Conservation (phyloP, 2,888 invertebrate genomes). For the Drosophila diplacantha region DNA sequence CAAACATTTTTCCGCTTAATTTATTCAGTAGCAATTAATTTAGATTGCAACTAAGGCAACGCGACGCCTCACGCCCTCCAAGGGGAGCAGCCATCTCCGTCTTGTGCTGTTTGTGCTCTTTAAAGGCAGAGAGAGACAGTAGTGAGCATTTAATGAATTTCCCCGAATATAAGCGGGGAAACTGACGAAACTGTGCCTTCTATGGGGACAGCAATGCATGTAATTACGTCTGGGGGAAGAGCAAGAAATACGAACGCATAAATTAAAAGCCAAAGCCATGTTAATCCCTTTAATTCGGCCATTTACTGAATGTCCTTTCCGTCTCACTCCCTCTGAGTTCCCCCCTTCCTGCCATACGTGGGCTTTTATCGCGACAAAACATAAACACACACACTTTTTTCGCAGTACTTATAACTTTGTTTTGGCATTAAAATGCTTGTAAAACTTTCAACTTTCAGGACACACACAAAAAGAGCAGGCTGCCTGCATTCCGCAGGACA, state of each 20-base stretch:
- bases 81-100: background rate
- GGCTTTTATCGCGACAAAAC: slow-evolving; percentile 64
- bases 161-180: background rate
- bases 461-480: slow-evolving; percentile 50
- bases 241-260: slow-evolving; percentile 46
- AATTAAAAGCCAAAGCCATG: slow-evolving; percentile 73
- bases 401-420: slow-evolving; percentile 69
- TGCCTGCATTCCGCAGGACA: slow-evolving; percentile 49
- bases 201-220: slow-evolving; percentile 19
- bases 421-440: slow-evolving; percentile 70
- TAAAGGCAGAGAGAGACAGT: slow-evolving; percentile 19
- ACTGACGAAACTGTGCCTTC: slow-evolving; percentile 12
- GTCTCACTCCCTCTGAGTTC: slow-evolving; percentile 2
- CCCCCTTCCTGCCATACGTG: slow-evolving; percentile 3
- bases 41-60: slow-evolving; percentile 70
- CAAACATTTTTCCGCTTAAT: slow-evolving; percentile 71
- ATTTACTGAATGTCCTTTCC: slow-evolving; percentile 30
- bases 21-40: slow-evolving; percentile 71
- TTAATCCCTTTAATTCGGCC: slow-evolving; percentile 72
- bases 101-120: slow-evolving; percentile 2
- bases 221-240: slow-evolving; percentile 11
- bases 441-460: slow-evolving; percentile 60
- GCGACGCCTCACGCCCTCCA: slow-evolving; percentile 9
- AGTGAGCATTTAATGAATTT: slow-evolving; percentile 48
- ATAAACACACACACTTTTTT: slow-evolving; percentile 59